These are phyloP conservation scores for Dissostichus mawsoni DNA, from an alignment of 2,113 vertebrate genomes.

Conservation along the genomic window DNA sequence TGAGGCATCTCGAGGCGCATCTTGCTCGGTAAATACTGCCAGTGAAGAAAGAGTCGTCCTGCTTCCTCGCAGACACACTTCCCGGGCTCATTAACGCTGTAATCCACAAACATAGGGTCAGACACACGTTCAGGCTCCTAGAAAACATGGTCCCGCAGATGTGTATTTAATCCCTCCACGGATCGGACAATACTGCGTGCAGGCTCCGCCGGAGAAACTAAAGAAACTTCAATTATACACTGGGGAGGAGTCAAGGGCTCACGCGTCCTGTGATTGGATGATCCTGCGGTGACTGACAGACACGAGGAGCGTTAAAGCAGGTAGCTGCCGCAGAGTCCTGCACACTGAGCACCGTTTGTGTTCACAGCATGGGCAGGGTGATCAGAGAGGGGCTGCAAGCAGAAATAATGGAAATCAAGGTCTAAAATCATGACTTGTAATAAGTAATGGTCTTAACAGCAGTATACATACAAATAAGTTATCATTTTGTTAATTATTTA, in stretches of 20 bases:
- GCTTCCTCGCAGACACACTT: slow-evolving; percentile 83
- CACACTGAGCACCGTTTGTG: neutral
- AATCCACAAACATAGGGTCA: slow-evolving; percentile 89
- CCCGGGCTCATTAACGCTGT: slow-evolving; percentile 81
- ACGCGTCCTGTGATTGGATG: slow-evolving; percentile 72
- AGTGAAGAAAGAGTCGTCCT: slow-evolving; percentile 89
- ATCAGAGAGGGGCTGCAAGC: neutral
- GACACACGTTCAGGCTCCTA: slow-evolving; percentile 76
- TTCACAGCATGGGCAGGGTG: neutral
- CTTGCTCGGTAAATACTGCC: slow-evolving; percentile 88
- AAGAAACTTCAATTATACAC: slow-evolving; percentile 85
- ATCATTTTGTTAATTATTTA: neutral
- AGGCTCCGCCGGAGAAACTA: slow-evolving; percentile 81
- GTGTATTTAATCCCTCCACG: slow-evolving; percentile 73
- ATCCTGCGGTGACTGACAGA: slow-evolving; percentile 64
- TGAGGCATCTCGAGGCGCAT: slow-evolving; percentile 94
- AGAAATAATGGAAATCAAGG: neutral
- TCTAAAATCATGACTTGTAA: slow-evolving; percentile 3
- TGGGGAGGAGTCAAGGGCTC: slow-evolving; percentile 74
- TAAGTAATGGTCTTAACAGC: neutral
- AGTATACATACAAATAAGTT: neutral
- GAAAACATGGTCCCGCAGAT: slow-evolving; percentile 81
- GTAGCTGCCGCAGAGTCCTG: slow-evolving; percentile 65
- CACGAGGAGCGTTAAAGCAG: slow-evolving; percentile 67
- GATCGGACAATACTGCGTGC: slow-evolving; percentile 74